Base-by-base conservation (phyloP, 1,140 invertebrate genomes). In the Oryctes rhinoceros region DNA sequence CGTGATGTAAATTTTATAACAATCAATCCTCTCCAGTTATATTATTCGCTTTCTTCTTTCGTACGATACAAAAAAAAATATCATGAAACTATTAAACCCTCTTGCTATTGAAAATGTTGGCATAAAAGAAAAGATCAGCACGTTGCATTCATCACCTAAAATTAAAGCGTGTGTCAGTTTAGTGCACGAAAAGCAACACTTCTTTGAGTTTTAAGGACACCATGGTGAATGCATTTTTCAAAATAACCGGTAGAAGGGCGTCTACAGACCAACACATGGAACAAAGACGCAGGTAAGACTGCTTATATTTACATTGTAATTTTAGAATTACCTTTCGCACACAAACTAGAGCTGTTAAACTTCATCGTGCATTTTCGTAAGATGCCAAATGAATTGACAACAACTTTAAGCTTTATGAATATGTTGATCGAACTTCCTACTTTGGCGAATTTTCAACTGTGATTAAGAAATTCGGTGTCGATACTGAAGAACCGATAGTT, bases 111-210 rank as follows among this genome's bases (percentile, higher is more conserved):
- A 76, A 76, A 48, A 76, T 76, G 35, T 76, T 48, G n/a, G 18
- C 15, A 62, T 18, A 62, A n/a, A 62, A 20, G 53, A 62, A 13
- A 30, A 30, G 24, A 30, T 1, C 24, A 62, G 53, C 53, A 67
- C 15, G 20, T 67, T 76, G 37, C 35, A 39, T 48, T n/a, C 65
- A 2, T 49, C 44, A 30, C 47, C 48, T 78, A n/a, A 78, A 78
- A 59, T 44, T 47, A 30, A 35, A 35, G 48, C 47, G 47, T 78
- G 48, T 78, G 48, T 78, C 76, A 48, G 76, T 78, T 47, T 78
- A 59, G 77, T 53, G 77, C 77, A 78, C 77, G 77, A 53, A 78
- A 78, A 20, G 47, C 49, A 59, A 48, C 24, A 59, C 20, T 35
- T 53, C 77, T 53, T 59, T 78, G 47, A 78, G 47, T 18, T 59